Evolutionary conservation across 2,888 invertebrate species (phyloP).

Genomic region (Gymnocheta viridis): DNA sequence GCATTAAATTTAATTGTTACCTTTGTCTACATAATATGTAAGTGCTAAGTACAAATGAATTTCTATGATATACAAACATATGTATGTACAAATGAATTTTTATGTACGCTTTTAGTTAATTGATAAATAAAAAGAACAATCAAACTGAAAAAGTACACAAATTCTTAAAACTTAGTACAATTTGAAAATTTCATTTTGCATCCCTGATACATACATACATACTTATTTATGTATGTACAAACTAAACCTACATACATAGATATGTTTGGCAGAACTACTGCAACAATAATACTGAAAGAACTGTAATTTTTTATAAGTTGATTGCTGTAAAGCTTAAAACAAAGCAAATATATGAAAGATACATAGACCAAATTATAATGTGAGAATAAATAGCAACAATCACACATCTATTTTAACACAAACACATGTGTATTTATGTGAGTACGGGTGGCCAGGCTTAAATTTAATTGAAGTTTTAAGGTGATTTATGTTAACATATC

Average conservation of each 20-base stretch:
- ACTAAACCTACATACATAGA: neutral
- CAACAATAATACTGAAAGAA: slow-evolving; percentile 20
- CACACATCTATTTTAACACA: neutral
- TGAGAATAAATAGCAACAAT: slow-evolving; percentile 24
- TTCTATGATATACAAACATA: no score
- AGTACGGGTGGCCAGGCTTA: slow-evolving; percentile 45
- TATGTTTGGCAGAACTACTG: neutral
- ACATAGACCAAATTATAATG: slow-evolving; percentile 46
- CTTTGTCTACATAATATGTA: no score
- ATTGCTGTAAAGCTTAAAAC: slow-evolving; percentile 49
- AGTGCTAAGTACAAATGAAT: no score
- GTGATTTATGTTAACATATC: slow-evolving; percentile 67
- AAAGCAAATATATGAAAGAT: slow-evolving; percentile 28
- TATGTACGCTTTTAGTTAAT: no score
- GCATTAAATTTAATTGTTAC: no score
- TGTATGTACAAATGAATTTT: no score
- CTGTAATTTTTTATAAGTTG: slow-evolving; percentile 42
- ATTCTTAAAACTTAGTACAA: no score
- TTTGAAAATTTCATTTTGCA: no score
- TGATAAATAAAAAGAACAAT: no score
- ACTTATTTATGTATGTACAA: no score
- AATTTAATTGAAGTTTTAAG: slow-evolving; percentile 67
- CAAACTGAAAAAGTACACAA: no score
- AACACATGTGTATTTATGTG: neutral
- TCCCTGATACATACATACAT: no score